phyloP scores from a whole-genome alignment of 2,888 invertebrate species.

The Aspidapion aeneum region DNA sequence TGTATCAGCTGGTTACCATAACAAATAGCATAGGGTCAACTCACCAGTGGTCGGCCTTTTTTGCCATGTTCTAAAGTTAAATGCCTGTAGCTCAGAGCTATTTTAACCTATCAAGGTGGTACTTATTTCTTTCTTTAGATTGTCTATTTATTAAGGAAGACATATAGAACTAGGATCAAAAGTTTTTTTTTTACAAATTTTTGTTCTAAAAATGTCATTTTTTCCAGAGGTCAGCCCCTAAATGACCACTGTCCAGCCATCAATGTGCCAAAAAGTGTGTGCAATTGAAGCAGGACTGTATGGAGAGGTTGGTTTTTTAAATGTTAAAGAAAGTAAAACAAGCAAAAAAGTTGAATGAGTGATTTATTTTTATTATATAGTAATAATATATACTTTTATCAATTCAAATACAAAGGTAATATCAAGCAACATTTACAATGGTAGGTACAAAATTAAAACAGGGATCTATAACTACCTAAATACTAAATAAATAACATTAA shows the following conservation, averaged over 20 bases:
- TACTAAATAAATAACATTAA: no score
- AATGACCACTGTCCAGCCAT: background rate
- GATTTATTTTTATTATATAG: background rate
- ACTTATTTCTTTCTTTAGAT: background rate
- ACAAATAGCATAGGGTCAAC: no score
- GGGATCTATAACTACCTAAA: no score
- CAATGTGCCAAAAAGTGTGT: background rate
- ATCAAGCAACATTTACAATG: no score
- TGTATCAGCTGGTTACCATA: no score
- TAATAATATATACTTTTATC: no score
- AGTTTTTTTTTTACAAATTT: background rate
- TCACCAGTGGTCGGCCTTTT: no score
- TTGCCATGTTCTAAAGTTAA: background rate
- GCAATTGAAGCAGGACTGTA: no score
- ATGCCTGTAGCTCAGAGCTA: background rate
- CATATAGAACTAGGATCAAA: background rate
- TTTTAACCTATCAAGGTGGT: background rate
- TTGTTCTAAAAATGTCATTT: background rate
- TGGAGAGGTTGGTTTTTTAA: background rate
- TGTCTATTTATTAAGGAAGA: background rate
- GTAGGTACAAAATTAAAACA: no score
- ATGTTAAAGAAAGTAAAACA: background rate
- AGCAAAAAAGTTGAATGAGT: background rate
- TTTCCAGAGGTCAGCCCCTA: background rate
- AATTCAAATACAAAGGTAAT: no score